Base-by-base conservation (phyloP, 2,888 invertebrate genomes). In the Drosophila pseudotakahashii region DNA sequence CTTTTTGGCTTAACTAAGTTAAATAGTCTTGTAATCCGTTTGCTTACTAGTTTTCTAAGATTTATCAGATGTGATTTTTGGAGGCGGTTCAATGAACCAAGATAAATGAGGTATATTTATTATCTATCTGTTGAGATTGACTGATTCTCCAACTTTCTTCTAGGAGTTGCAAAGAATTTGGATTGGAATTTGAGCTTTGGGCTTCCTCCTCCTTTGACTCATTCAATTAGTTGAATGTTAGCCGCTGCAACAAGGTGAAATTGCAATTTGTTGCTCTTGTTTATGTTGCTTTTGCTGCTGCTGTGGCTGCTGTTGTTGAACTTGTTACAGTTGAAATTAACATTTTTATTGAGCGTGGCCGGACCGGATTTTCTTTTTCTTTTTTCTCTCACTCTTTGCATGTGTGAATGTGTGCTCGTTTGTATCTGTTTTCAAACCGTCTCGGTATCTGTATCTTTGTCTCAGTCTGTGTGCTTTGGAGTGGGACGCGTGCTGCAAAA, bases 401-500 rank as follows among this genome's bases (percentile, higher is more conserved):
- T 19, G 39, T 32, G 19, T 19, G 19, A 19, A 19, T 19, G 19
- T 19, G 19, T 19, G 30, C 30, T 11, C 36, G 62, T 14, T 34
- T 26, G 42, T 57, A 57, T 60, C 26, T 45, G 11, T 55, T 3
- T 26, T 23, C 23, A 26, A 36, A 30, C 5, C 10, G 11, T 55
- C 19, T 26, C 5, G 26, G 26, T 26, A 26, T 26, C 26, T 39
- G 34, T 16, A 26, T 19, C 45, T 5, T 10, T 16, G 30, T 30
- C 26, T 51, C 16, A 60, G 32, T 26, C 30, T 55, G 55, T 63
- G 62, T 61, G 52, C 11, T 26, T 54, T 69, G 84, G 73, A 81
- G 76, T 78, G 57, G 64, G 64, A 67, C 72, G 72, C 66, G 72
- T 72, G 72, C 72, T 73, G 66, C 73, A 73, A 66, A 72, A 72